Evolutionary conservation across 2,888 invertebrate species (phyloP).

Genomic region (Sympetrum striolatum): DNA sequence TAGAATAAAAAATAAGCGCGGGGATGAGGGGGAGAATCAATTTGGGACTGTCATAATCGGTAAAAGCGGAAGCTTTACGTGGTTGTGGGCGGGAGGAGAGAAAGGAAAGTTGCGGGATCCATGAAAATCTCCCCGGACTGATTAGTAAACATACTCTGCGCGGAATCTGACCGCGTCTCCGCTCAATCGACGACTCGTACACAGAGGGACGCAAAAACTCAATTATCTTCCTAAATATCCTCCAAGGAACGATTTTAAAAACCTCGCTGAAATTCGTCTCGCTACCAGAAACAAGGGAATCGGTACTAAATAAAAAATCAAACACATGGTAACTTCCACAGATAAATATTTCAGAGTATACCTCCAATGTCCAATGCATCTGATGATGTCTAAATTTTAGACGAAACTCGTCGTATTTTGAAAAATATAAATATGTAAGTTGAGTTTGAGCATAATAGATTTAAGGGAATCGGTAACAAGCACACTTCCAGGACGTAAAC

Average conservation of each 20-base stretch:
- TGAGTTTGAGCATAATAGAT: no score
- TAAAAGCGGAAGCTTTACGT: not conserved
- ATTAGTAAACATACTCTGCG: not conserved
- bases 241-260: not conserved
- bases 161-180: not conserved
- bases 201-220: not conserved
- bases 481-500: no score
- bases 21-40: not conserved
- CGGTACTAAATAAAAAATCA: not conserved
- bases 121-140: not conserved
- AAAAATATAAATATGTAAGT: no score
- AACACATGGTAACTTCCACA: no score
- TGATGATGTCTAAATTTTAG: no score
- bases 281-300: not conserved
- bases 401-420: no score
- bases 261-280: not conserved
- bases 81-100: not conserved
- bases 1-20: not conserved
- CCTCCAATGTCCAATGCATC: no score
- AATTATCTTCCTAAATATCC: not conserved
- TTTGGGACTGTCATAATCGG: not conserved
- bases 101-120: not conserved
- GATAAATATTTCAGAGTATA: no score
- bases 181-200: not conserved
- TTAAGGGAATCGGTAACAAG: not conserved